Evolutionary conservation across 1,140 invertebrate genomes (phyloP).

Genomic region (Platorchestia sp.): DNA sequence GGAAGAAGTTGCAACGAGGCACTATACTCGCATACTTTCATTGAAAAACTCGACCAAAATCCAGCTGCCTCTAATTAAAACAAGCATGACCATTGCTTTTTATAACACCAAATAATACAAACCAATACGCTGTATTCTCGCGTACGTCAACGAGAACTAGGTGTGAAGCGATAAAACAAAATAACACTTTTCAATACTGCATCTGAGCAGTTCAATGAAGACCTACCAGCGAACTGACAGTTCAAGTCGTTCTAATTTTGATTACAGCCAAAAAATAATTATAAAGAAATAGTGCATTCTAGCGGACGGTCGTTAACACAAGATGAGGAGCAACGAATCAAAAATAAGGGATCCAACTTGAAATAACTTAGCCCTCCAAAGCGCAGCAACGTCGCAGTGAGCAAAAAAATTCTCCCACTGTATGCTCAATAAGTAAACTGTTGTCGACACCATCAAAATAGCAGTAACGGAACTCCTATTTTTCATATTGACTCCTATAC

Average conservation of each 20-base stretch:
- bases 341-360: too few species aligned
- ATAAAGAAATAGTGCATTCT: background rate
- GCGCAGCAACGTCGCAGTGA: background rate
- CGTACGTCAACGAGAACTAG: background rate
- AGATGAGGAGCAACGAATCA: too few species aligned
- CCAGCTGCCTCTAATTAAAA: background rate
- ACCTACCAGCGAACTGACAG: background rate
- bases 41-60: background rate
- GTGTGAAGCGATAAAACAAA: background rate
- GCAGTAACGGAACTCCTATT: too few species aligned
- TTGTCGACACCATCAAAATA: too few species aligned
- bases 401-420: background rate
- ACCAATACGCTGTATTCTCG: background rate
- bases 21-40: background rate
- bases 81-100: background rate
- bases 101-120: background rate
- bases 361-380: too few species aligned
- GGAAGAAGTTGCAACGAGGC: background rate
- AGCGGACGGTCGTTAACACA: too few species aligned
- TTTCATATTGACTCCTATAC: too few species aligned
- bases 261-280: background rate
- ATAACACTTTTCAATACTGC: background rate
- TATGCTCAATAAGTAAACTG: too few species aligned
- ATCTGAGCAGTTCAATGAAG: background rate
- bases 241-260: background rate